Evolutionary conservation across 2,113 vertebrate species (phyloP), one percentile per base, ranked within the genome.

Genomic region (Motacilla alba): DNA sequence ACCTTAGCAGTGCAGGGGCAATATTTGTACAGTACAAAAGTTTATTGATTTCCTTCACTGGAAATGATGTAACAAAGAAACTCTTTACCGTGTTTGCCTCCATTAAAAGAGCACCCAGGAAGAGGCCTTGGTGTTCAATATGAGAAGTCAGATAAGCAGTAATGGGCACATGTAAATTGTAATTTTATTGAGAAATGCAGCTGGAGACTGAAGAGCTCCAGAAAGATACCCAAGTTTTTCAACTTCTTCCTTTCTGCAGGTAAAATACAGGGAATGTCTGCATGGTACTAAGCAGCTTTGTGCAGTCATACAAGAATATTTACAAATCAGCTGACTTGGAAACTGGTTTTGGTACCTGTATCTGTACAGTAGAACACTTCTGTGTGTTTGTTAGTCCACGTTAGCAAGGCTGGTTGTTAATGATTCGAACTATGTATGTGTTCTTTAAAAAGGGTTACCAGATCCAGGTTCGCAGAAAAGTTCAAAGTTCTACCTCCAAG

Each of bases 221-320:
- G 27, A 76, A 88, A 81, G 27, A 41, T 26, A 30, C 12, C 2
- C 10, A 52, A 23, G 6, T 13, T 72, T 81, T 76, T 80, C 7
- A 43, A 11, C 14, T 68, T 59, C 9, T 31, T 73, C 10, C 8
- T 6, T 15, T 58, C 10, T 4, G 2, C 0, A 1, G 14, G 2
- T 73, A 24, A 69, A 87, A 53, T n/a, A 15, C 2, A 53, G 19
- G 23, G 27, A 27, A 24, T 24, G 6, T 46, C 14, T 72, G 11
- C 23, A 21, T 37, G 27, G 11, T 47, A 37, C 10, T 31, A 35
- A 17, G 23, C 33, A 73, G 14, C 26, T 78, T 59, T 55, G 11
- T 55, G 62, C 30, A 47, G 19, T 47, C 2, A 3, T 15, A n/a
- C 15, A 49, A 31, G 30, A 35, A 3, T 81, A 41, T 58, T 60